These are phyloP conservation scores for Bombus affinis DNA, from an alignment of 1,140 invertebrate genomes.

Conservation along the genomic window DNA sequence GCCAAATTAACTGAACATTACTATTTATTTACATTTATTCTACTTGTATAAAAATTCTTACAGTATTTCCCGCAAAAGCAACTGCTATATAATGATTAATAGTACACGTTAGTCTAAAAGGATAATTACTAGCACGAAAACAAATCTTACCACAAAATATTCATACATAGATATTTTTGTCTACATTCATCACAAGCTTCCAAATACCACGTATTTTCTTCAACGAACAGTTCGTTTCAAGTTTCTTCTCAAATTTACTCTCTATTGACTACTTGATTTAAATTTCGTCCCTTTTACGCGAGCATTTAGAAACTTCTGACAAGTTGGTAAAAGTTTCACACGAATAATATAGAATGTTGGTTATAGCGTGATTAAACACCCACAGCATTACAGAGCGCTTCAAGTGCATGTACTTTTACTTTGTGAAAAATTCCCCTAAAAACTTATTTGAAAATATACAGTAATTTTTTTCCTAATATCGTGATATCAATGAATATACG, in stretches of 20 bases:
- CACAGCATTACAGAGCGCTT: slow-evolving; percentile 30
- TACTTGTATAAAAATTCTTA: background rate
- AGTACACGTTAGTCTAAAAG: background rate
- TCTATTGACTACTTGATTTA: background rate
- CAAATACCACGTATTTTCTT: background rate
- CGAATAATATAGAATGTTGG: slow-evolving; percentile 19
- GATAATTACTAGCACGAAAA: no score
- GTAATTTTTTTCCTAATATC: background rate
- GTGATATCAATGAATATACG: background rate
- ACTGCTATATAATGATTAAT: background rate
- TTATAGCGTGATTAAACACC: slow-evolving; percentile 29
- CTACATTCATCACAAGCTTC: background rate
- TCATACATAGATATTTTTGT: background rate
- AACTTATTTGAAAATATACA: background rate
- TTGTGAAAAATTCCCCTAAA: background rate
- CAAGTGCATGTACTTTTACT: background rate
- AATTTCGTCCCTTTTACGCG: background rate
- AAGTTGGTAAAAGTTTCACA: background rate
- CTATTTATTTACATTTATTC: no score
- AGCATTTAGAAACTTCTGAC: background rate
- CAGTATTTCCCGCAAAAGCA: background rate
- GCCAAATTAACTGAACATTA: no score
- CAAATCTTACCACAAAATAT: no score
- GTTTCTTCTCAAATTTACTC: background rate
- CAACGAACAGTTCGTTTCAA: background rate